phyloP scores from a whole-genome alignment of 1,140 invertebrate genomes.

The Drusus annulatus region DNA sequence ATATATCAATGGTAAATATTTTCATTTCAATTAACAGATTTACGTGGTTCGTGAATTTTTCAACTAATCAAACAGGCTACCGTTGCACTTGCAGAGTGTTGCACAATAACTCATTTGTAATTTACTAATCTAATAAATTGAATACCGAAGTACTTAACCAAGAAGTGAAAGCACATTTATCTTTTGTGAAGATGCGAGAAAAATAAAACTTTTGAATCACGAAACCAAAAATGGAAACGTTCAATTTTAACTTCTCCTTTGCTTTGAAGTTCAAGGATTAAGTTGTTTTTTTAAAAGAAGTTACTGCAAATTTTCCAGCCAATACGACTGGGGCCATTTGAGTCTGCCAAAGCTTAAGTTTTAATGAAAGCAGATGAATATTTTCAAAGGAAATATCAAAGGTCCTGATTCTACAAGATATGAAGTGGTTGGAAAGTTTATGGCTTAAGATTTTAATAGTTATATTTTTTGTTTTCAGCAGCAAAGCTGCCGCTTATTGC shows the following conservation, averaged over 20 bases:
- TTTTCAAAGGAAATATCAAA: constrained; percentile 33
- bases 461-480: too few species aligned
- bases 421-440: too few species aligned
- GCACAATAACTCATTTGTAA: too few species aligned
- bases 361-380: constrained; percentile 22
- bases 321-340: constrained; percentile 19
- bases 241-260: constrained; percentile 38
- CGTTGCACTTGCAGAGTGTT: too few species aligned
- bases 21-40: too few species aligned
- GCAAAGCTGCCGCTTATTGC: too few species aligned
- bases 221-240: neutral
- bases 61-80: too few species aligned
- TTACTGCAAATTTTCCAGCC: constrained; percentile 20
- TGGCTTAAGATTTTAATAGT: too few species aligned
- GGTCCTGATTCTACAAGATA: neutral
- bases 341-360: neutral
- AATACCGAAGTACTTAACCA: too few species aligned
- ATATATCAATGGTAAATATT: too few species aligned
- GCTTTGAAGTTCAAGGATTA: neutral
- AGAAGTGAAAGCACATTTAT: neutral
- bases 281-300: neutral
- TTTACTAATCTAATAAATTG: too few species aligned
- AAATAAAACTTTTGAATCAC: constrained; percentile 1
- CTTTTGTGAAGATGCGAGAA: neutral
- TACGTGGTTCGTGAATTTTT: too few species aligned